phyloP scores from a whole-genome alignment of 2,888 invertebrate genomes.

The Brachyptera risi region DNA sequence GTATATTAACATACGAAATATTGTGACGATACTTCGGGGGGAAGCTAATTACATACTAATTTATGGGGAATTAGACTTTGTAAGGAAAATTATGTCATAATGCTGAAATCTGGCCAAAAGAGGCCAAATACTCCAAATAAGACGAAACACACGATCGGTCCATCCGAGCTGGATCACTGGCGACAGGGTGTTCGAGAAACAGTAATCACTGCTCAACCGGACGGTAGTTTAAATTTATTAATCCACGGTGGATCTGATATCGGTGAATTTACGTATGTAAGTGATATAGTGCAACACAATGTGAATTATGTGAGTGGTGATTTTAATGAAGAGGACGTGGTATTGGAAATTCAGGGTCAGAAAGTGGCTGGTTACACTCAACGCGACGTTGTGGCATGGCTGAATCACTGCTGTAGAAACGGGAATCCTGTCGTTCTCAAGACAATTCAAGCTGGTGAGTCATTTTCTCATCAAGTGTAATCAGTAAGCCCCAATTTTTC shows the following conservation, averaged over 20 bases:
- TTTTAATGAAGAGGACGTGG: slow-evolving; percentile 42
- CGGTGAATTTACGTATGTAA: slow-evolving; percentile 44
- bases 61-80: slow-evolving; percentile 31
- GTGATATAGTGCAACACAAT: slow-evolving; percentile 37
- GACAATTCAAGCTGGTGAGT: slow-evolving; percentile 49
- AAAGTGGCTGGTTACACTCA: slow-evolving; percentile 55
- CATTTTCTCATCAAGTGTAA: background rate
- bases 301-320: slow-evolving; percentile 36
- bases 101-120: slow-evolving; percentile 41
- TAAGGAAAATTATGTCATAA: slow-evolving; percentile 39
- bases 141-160: slow-evolving; percentile 31
- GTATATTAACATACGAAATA: slow-evolving; percentile 10
- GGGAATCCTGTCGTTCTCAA: slow-evolving; percentile 51
- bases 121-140: slow-evolving; percentile 40
- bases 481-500: no score
- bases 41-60: slow-evolving; percentile 22
- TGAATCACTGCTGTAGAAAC: slow-evolving; percentile 51
- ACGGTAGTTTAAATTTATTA: slow-evolving; percentile 44
- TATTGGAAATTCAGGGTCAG: slow-evolving; percentile 52
- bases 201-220: slow-evolving; percentile 44
- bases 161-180: slow-evolving; percentile 41
- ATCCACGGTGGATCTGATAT: slow-evolving; percentile 51
- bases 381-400: slow-evolving; percentile 50
- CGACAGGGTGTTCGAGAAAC: slow-evolving; percentile 45
- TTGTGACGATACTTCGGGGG: slow-evolving; percentile 22